Conservation (phyloP, 2,888 invertebrate species). For the Hirtodrosophila histrioides region DNA sequence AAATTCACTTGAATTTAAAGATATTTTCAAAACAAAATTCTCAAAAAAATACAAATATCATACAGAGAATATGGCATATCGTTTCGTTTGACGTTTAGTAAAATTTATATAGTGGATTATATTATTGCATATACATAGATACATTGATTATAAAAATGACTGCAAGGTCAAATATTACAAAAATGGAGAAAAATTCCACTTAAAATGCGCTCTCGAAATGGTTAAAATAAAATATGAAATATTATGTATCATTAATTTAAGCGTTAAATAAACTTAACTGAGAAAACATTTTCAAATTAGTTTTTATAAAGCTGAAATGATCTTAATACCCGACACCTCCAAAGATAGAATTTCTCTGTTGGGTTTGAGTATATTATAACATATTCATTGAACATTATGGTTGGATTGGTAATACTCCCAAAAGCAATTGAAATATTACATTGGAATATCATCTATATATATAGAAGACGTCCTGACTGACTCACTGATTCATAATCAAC, state of each 20-base stretch:
- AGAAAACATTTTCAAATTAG: constrained; percentile 11
- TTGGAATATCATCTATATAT: too few species aligned
- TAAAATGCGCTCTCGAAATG: too few species aligned
- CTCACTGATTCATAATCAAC: too few species aligned
- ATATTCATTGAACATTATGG: too few species aligned
- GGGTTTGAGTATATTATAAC: too few species aligned
- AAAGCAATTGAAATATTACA: too few species aligned
- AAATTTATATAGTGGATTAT: constrained; percentile 49
- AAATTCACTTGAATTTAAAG: constrained; percentile 6
- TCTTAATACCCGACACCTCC: too few species aligned
- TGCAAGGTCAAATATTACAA: constrained; percentile 23
- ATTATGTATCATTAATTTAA: constrained; percentile 54
- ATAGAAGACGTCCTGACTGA: too few species aligned
- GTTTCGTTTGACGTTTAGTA: constrained; percentile 69
- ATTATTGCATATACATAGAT: constrained; percentile 34
- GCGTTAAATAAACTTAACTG: constrained; percentile 58
- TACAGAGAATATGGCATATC: constrained; percentile 58
- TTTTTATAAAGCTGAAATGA: background rate
- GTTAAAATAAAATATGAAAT: constrained; percentile 34
- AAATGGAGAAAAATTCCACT: constrained; percentile 23
- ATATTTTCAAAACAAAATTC: constrained; percentile 7
- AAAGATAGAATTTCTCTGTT: too few species aligned
- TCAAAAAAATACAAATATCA: constrained; percentile 24
- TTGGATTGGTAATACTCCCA: too few species aligned
- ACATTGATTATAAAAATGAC: constrained; percentile 36